Evolutionary conservation across 2,797 vertebrate genomes (phyloP), one percentile per base, ranked within the genome.

Genomic region (Danio jaintianensis): DNA sequence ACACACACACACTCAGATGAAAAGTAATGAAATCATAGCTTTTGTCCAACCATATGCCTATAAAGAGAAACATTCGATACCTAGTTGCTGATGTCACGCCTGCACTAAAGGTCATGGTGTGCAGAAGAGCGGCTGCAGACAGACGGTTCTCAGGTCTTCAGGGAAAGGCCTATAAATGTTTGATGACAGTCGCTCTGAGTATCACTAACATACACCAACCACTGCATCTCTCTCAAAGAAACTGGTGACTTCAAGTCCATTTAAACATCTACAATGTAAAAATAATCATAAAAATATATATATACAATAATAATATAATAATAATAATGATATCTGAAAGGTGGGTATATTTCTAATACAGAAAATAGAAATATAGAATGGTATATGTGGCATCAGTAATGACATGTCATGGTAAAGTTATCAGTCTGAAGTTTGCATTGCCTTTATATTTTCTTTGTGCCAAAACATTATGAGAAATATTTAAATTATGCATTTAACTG

Each of bases 81-180:
- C 68, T 38, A 69, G 20, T 38, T 16, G 13, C 66, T 36, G 58
- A 53, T 5, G 50, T 78, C 36, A 48, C 48, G 16, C 59, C 36
- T 50, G 43, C 16, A 52, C 20, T 62, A 68, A 74, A 69, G 59
- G 62, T 75, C 53, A 72, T 22, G 8, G 22, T 62, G 45, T 59
- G 38, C n/a, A 58, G 22, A 56, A 58, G 43, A 43, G 36, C 45
- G 56, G 59, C 80, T 66, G 43, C 75, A 50, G 66, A 73, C 77
- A 79, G 77, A 70, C 47, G 1, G 50, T 45, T 43, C 36, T 53
- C 20, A 72, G 16, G 16, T 56, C 78, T 63, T 56, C 38, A 10
- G 78, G 69, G 78, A 73, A 59, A 6, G n/a, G 48, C 56, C 43
- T 70, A 79, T 75, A 75, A 80, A 83, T 83, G 50, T 79, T 79